phyloP scores from a whole-genome alignment of 2,797 vertebrate species.

The Aeoliscus strigatus region DNA sequence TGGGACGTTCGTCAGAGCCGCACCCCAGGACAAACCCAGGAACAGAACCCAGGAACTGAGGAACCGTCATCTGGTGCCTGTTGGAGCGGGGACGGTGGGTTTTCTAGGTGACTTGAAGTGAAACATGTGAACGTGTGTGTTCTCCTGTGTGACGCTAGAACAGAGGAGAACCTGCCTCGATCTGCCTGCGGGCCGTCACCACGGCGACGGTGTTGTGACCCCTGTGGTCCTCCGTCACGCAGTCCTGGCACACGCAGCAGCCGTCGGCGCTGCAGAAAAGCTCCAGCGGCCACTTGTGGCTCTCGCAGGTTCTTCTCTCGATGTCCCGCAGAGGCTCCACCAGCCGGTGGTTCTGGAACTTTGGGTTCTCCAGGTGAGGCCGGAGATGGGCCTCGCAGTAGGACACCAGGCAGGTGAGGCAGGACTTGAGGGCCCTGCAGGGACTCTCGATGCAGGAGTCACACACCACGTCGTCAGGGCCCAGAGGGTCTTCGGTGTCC shows the following conservation, averaged over 20 bases:
- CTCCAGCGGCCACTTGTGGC: constrained; percentile 75
- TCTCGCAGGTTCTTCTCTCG: constrained; percentile 76
- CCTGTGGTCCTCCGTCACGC: constrained; percentile 69
- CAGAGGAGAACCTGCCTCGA: constrained; percentile 64
- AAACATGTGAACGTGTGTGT: no score
- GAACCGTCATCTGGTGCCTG: no score
- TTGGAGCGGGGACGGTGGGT: no score
- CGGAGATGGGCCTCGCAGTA: constrained; percentile 76
- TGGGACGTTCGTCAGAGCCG: no score
- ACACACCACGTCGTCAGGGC: constrained; percentile 68
- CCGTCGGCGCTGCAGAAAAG: constrained; percentile 76
- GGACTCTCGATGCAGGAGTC: constrained; percentile 77
- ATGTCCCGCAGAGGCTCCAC: constrained; percentile 76
- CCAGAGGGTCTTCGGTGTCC: constrained; percentile 41
- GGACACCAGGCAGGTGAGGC: constrained; percentile 79
- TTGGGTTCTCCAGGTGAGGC: constrained; percentile 77
- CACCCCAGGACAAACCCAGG: no score
- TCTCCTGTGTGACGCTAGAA: no score
- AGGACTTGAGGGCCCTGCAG: constrained; percentile 71
- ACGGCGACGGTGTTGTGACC: constrained; percentile 66
- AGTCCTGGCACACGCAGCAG: constrained; percentile 79
- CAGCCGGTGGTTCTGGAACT: constrained; percentile 71
- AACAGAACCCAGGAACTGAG: no score
- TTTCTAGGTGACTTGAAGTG: no score
- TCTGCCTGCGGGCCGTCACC: constrained; percentile 53